These are phyloP conservation scores for Xylophagus ater DNA, from an alignment of 2,888 invertebrate genomes.

Conservation along the genomic window DNA sequence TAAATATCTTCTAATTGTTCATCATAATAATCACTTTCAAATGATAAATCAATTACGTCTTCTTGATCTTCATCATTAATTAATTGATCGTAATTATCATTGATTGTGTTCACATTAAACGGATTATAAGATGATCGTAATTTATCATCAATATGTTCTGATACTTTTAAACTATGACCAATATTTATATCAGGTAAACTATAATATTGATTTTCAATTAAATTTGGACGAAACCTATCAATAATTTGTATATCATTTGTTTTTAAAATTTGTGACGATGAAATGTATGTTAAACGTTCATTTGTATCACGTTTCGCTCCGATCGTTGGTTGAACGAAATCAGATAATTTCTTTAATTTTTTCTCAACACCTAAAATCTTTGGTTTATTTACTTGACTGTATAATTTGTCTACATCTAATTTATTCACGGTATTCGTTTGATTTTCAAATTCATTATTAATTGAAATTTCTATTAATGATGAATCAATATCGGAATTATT, in stretches of 20 bases:
- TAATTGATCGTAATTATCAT: background rate
- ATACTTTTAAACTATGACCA: conserved; percentile 56
- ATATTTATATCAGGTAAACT: conserved; percentile 60
- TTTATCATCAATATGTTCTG: conserved; percentile 60
- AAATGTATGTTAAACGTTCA: conserved; percentile 22
- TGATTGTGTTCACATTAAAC: conserved; percentile 12
- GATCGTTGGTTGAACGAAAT: conserved; percentile 20
- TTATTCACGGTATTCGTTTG: background rate
- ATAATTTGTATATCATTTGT: conserved; percentile 15
- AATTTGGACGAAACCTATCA: conserved; percentile 23
- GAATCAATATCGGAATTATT: conserved; percentile 22
- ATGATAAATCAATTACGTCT: conserved; percentile 4
- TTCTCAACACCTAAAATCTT: conserved; percentile 44
- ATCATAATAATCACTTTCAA: conserved; percentile 5
- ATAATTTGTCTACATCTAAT: conserved; percentile 8
- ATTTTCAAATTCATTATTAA: conserved; percentile 31
- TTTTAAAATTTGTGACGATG: conserved; percentile 20
- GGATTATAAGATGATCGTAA: conserved; percentile 42
- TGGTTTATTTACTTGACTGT: conserved; percentile 41
- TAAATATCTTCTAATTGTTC: conserved; percentile 22
- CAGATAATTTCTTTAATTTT: conserved; percentile 28
- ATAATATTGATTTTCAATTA: conserved; percentile 57
- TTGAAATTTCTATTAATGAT: conserved; percentile 33
- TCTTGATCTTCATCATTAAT: conserved; percentile 4
- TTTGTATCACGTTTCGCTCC: conserved; percentile 20